phyloP scores from a whole-genome alignment of 2,113 vertebrate genomes.

The Shinisaurus crocodilurus region DNA sequence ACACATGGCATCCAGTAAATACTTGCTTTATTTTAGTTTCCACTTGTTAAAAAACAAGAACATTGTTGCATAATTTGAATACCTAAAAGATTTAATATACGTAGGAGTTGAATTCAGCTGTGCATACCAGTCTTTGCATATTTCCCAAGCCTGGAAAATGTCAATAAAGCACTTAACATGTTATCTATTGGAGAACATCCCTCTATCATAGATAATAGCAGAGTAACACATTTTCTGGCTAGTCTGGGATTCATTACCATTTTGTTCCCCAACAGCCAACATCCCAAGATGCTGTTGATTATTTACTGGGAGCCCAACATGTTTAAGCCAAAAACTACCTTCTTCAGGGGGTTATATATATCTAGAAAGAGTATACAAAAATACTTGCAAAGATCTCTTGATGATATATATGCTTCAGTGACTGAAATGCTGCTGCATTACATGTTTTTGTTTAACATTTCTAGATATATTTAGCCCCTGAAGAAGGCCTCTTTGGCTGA shows the following conservation, averaged over 20 bases:
- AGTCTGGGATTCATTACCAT: not conserved
- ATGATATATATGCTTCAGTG: too few species aligned
- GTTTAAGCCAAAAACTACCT: too few species aligned
- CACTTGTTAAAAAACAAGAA: conserved; percentile 11
- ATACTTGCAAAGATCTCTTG: too few species aligned
- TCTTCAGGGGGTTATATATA: too few species aligned
- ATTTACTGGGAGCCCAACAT: too few species aligned
- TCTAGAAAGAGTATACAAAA: too few species aligned
- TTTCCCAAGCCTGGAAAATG: not conserved
- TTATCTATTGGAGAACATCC: not conserved
- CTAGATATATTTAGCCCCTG: too few species aligned
- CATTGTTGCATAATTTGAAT: conserved; percentile 14
- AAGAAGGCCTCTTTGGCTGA: too few species aligned
- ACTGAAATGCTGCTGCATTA: too few species aligned
- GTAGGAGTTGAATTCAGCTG: not conserved
- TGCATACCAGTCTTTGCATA: not conserved
- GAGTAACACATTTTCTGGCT: not conserved
- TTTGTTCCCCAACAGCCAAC: not conserved
- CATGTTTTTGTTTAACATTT: too few species aligned
- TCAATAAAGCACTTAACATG: not conserved
- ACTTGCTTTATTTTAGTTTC: not conserved
- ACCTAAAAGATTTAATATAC: not conserved
- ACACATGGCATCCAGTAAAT: not conserved
- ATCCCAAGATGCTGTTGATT: too few species aligned
- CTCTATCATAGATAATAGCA: not conserved